A percentile compares a stretch with the other conserved stretches of the same genome.
phyloP scores from a whole-genome alignment of 2,888 invertebrate species.

The Lumbricus terrestris region DNA sequence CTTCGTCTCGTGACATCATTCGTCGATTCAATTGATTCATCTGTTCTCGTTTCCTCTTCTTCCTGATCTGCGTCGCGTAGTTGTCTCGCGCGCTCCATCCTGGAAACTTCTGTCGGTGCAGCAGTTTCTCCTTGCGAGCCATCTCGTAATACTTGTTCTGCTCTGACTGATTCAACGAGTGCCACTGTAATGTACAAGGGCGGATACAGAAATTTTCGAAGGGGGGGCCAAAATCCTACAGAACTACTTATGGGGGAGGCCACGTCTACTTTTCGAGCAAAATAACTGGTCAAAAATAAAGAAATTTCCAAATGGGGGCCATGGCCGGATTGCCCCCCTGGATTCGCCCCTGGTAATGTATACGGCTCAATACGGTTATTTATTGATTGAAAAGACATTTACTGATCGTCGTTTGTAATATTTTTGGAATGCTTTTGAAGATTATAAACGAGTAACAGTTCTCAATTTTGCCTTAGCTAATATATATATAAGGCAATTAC shows the following conservation, averaged over 20 bases:
- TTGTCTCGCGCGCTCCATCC: conserved; percentile 13
- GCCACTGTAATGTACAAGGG: conserved; percentile 16
- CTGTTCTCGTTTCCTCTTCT: conserved; percentile 14
- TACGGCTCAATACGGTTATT: too few relatives aligned
- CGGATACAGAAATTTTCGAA: too few relatives aligned
- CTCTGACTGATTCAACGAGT: conserved; percentile 7
- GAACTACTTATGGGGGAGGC: too few relatives aligned
- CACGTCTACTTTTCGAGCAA: too few relatives aligned
- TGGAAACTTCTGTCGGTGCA: neutral
- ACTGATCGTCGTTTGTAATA: neutral
- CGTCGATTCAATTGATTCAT: conserved; percentile 5
- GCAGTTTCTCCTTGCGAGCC: conserved; percentile 12
- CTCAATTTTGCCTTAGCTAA: too few relatives aligned
- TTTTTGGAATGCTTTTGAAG: neutral
- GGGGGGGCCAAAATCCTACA: too few relatives aligned
- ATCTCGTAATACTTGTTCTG: conserved; percentile 16
- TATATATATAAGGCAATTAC: too few relatives aligned
- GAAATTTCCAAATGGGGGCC: too few relatives aligned
- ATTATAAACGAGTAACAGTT: too few relatives aligned
- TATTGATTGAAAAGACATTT: neutral
- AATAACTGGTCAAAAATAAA: too few relatives aligned
- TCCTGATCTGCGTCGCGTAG: conserved; percentile 10
- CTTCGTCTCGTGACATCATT: neutral
- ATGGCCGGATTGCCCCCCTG: too few relatives aligned
- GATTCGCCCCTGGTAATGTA: too few relatives aligned